Conservation (phyloP, 2,888 invertebrate species). For the Drosophila yooni region DNA sequence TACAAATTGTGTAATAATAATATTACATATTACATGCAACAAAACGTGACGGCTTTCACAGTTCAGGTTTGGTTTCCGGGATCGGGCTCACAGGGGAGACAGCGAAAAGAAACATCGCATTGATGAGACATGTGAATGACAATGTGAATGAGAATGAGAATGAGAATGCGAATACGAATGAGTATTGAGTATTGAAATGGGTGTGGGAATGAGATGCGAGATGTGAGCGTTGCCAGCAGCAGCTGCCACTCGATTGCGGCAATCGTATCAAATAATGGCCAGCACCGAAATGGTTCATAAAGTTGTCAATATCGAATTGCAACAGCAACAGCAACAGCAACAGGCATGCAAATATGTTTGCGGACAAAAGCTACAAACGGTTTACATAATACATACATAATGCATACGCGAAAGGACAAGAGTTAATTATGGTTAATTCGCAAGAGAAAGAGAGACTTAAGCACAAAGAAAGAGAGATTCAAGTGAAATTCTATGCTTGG, state of each 20-base stretch:
- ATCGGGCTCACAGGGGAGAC: neutral
- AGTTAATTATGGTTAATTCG: neutral
- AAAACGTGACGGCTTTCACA: conserved; percentile 64
- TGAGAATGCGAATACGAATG: conserved; percentile 1
- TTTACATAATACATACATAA: neutral
- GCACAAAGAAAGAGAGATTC: neutral
- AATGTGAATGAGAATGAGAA: neutral
- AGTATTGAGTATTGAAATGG: neutral
- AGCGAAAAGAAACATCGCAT: conserved; percentile 4
- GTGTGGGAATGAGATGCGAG: conserved; percentile 17
- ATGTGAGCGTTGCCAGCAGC: conserved; percentile 42
- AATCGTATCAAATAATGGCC: conserved; percentile 40
- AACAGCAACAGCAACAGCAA: neutral
- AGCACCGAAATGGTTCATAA: conserved; percentile 57
- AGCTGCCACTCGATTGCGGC: conserved; percentile 37
- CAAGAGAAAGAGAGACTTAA: neutral
- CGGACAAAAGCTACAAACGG: conserved; percentile 3
- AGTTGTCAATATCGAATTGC: conserved; percentile 45
- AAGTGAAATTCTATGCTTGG: neutral
- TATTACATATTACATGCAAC: conserved; percentile 59
- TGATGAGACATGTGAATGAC: conserved; percentile 11
- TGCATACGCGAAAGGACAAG: neutral
- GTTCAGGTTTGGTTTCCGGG: conserved; percentile 30
- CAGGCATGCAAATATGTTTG: conserved; percentile 28
- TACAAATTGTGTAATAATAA: conserved; percentile 75